Conservation (phyloP, 2,888 invertebrate genomes). For the Hydrotaea diabolus region DNA sequence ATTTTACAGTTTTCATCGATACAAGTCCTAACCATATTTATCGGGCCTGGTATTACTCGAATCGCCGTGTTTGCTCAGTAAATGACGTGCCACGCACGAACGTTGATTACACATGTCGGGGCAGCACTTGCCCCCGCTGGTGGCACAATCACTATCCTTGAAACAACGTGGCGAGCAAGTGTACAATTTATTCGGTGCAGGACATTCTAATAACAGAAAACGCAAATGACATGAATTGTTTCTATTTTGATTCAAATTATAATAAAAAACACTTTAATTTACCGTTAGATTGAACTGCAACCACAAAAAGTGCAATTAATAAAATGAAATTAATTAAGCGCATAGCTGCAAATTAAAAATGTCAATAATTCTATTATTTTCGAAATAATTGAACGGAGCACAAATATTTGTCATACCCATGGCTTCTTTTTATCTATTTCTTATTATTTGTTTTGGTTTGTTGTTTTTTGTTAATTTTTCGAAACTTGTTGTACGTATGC, state of each 20-base stretch:
- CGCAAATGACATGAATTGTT: background rate
- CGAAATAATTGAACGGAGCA: background rate
- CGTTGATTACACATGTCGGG: slow-evolving; percentile 85
- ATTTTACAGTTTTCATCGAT: background rate
- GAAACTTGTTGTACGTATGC: slow-evolving; percentile 4
- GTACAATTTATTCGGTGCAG: slow-evolving; percentile 83
- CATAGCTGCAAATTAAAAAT: slow-evolving; percentile 16
- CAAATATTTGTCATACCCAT: slow-evolving; percentile 48
- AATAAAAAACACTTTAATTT: background rate
- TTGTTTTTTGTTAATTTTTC: slow-evolving; percentile 12
- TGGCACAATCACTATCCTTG: slow-evolving; percentile 83
- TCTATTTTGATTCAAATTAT: background rate
- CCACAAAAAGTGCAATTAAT: slow-evolving; percentile 61
- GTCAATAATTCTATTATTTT: background rate
- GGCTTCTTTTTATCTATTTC: slow-evolving; percentile 19
- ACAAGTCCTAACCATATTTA: slow-evolving; percentile 53
- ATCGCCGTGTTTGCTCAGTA: slow-evolving; percentile 51
- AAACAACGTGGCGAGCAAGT: slow-evolving; percentile 85
- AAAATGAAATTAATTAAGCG: slow-evolving; percentile 2
- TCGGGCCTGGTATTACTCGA: slow-evolving; percentile 51
- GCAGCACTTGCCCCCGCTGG: slow-evolving; percentile 84
- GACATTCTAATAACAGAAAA: slow-evolving; percentile 81
- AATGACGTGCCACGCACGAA: slow-evolving; percentile 83
- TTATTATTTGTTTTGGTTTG: slow-evolving; percentile 12
- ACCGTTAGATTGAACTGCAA: slow-evolving; percentile 41